phyloP scores from a whole-genome alignment of 53 echinoderm and acorn worm species.

The Patiria pectinifera region DNA sequence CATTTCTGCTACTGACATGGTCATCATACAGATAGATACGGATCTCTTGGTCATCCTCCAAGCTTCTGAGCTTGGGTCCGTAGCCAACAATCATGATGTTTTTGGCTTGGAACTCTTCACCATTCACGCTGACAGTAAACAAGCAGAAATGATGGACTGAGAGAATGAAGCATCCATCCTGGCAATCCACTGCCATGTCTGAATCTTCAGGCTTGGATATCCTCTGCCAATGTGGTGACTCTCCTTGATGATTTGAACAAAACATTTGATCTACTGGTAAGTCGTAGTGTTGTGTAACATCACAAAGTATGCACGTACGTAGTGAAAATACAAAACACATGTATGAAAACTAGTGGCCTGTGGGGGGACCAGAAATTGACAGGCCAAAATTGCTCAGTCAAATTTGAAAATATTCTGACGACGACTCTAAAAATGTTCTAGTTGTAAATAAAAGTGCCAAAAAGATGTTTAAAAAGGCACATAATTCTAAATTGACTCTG shows the following conservation, averaged over 20 bases:
- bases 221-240: slow-evolving; percentile 39
- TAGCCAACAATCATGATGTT: slow-evolving; percentile 30
- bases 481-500: no score
- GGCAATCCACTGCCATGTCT: neutral
- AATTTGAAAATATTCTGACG: no score
- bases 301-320: no score
- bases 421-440: no score
- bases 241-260: neutral
- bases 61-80: neutral
- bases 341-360: no score
- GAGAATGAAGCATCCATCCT: slow-evolving; percentile 16
- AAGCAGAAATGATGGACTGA: slow-evolving; percentile 3
- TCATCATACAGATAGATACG: slow-evolving; percentile 41
- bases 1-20: neutral
- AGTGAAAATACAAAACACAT: no score
- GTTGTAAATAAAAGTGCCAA: no score
- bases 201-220: neutral
- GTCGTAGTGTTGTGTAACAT: no score
- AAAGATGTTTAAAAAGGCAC: no score
- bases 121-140: slow-evolving; percentile 3
- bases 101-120: neutral
- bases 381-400: no score
- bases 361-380: no score
- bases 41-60: slow-evolving; percentile 4
- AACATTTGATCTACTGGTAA: neutral